Conservation (phyloP, 2,113 vertebrate species). For the Hassar affinis region DNA sequence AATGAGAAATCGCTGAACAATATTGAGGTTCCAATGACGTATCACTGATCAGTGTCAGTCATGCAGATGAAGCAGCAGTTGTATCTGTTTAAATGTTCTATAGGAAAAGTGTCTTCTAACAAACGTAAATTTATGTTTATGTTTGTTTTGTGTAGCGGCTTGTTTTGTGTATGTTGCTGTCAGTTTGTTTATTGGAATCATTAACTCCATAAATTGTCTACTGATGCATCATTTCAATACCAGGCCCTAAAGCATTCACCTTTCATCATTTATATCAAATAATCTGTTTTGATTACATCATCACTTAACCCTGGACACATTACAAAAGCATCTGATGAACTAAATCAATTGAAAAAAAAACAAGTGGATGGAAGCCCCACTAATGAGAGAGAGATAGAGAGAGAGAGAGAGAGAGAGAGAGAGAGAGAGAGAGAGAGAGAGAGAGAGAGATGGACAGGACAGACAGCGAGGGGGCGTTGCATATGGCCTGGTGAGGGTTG, state of each 20-base stretch:
- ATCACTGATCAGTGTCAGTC: neutral
- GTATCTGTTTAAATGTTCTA: neutral
- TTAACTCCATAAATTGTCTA: neutral
- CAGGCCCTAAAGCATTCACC: neutral
- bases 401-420: conserved; percentile 46
- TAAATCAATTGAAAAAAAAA: neutral
- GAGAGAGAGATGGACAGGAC: conserved; percentile 39
- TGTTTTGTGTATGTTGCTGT: neutral
- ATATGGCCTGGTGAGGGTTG: conserved; percentile 60
- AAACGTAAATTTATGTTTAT: neutral
- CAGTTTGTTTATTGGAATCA: neutral
- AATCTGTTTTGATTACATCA: neutral
- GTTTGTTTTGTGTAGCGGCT: neutral
- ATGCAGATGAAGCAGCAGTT: neutral
- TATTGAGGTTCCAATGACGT: neutral
- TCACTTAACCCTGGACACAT: neutral
- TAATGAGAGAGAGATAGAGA: conserved; percentile 46
- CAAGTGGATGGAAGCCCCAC: conserved; percentile 26
- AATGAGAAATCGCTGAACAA: neutral
- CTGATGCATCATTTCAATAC: neutral
- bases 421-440: conserved; percentile 34
- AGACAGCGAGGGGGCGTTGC: conserved; percentile 41
- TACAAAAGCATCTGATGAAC: neutral
- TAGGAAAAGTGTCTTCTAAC: neutral
- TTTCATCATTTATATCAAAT: neutral